Conservation (phyloP, 2,113 vertebrate genomes). For the Motacilla tschutschensis region DNA sequence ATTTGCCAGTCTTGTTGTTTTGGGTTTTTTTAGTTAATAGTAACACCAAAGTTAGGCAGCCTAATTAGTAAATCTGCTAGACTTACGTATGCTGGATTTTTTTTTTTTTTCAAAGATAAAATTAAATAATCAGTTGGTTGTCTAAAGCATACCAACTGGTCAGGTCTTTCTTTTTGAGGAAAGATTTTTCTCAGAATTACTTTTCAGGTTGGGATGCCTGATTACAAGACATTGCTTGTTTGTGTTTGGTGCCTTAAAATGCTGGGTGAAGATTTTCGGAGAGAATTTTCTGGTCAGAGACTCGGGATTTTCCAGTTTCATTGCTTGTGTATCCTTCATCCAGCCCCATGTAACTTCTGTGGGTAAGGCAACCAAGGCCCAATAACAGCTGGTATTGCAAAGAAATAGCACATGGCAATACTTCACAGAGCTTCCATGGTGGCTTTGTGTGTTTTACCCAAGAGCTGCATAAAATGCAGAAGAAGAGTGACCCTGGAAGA, state of each 20-base stretch:
- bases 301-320: not conserved
- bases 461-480: not conserved
- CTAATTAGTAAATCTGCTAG: not conserved
- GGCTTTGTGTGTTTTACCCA: not conserved
- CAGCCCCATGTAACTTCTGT: not conserved
- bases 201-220: not conserved
- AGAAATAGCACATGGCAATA: not conserved
- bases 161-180: not conserved
- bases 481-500: not conserved
- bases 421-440: not conserved
- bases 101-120: not conserved
- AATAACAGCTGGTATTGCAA: not conserved
- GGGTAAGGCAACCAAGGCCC: not conserved
- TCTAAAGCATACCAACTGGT: not conserved
- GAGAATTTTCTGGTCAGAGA: not conserved
- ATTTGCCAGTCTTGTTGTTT: not conserved
- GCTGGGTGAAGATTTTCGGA: not conserved
- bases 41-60: not conserved
- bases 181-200: not conserved
- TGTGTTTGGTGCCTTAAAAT: not conserved
- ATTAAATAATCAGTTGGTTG: not conserved
- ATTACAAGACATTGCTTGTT: not conserved
- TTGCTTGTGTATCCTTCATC: not conserved
- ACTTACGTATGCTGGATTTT: not conserved
- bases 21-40: not conserved